Evolutionary conservation across 2,888 invertebrate species (phyloP), one percentile per base, ranked within the genome.

Genomic region (Deilephila elpenor): DNA sequence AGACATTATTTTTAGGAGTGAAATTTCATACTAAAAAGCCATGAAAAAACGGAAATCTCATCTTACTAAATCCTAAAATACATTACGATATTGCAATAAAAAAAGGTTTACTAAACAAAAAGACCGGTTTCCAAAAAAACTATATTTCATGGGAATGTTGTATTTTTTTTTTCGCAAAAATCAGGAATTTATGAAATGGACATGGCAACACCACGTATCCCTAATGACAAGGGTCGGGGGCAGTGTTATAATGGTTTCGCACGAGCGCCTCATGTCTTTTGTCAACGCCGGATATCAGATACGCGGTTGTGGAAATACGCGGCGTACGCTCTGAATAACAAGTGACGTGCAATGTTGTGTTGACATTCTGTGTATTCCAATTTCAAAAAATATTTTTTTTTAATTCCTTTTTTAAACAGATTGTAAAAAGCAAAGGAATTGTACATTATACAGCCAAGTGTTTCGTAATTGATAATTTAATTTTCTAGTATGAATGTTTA

Each of bases 251-350:
- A 75, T 71, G 62, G 70, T 32, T 44, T 73, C 73, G 71, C 64
- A 74, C 74, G 72, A 74, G 70, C 76, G 77, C 71, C 72, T 60
- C 73, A 76, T 74, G 74, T 62, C 80, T 77, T 78, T 79, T 80
- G 77, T 79, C 75, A 75, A 75, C 75, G 77, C 75, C 71, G 75
- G 56, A 76, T 77, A 77, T 75, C 56, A 59, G 74, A 73, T 34
- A 62, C 37, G 34, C 59, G 64, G 72, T 74, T 60, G 78, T 71
- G 78, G 77, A 80, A 82, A 83, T 79, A 79, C 76, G 79, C 79
- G 80, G 77, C 77, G 67, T 51, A 34, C 56, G 8, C 37, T 67
- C 44, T 25, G 44, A 67, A 67, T 67, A 67, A 44, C 56, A 17
- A 25, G 51, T 51, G 67, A 44, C 44, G 62, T 37, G 44, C 44